phyloP scores from a whole-genome alignment of 2,888 invertebrate species.

The Sthenelais limicola region DNA sequence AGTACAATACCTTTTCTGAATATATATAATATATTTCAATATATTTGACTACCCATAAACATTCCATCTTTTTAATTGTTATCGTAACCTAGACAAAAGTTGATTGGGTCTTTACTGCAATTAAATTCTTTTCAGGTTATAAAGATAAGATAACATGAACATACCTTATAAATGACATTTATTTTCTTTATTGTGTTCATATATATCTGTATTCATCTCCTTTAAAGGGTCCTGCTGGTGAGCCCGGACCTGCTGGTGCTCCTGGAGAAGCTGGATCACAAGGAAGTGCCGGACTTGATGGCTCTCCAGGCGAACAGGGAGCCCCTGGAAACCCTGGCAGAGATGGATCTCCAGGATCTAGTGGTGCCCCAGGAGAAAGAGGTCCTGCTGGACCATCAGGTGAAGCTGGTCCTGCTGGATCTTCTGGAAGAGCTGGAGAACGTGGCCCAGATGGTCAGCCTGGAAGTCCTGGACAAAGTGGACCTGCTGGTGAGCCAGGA shows the following conservation, averaged over 20 bases:
- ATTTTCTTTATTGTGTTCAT: too few relatives aligned
- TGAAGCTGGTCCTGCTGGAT: conserved; percentile 41
- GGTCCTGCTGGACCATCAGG: conserved; percentile 47
- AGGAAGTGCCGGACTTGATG: conserved; percentile 50
- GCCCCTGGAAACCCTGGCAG: conserved; percentile 51
- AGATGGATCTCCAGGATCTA: conserved; percentile 46
- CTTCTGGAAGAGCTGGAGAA: conserved; percentile 16
- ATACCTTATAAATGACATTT: too few relatives aligned
- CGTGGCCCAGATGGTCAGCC: conserved; percentile 44
- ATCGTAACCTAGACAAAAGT: too few relatives aligned
- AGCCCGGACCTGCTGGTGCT: conserved; percentile 27
- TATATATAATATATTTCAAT: too few relatives aligned
- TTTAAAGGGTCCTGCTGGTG: conserved; percentile 1
- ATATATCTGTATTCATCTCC: too few relatives aligned
- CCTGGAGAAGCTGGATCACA: conserved; percentile 50
- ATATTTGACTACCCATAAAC: too few relatives aligned
- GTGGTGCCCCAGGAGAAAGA: conserved; percentile 45
- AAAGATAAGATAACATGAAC: too few relatives aligned
- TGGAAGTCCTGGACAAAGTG: conserved; percentile 39
- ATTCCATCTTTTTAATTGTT: too few relatives aligned
- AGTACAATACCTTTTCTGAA: too few relatives aligned
- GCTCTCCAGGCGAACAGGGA: conserved; percentile 42
- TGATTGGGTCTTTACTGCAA: too few relatives aligned
- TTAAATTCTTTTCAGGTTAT: too few relatives aligned
- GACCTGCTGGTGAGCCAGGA: conserved; percentile 29